phyloP scores from a whole-genome alignment of 2,888 invertebrate genomes.

The Prionchulus punctatus region DNA sequence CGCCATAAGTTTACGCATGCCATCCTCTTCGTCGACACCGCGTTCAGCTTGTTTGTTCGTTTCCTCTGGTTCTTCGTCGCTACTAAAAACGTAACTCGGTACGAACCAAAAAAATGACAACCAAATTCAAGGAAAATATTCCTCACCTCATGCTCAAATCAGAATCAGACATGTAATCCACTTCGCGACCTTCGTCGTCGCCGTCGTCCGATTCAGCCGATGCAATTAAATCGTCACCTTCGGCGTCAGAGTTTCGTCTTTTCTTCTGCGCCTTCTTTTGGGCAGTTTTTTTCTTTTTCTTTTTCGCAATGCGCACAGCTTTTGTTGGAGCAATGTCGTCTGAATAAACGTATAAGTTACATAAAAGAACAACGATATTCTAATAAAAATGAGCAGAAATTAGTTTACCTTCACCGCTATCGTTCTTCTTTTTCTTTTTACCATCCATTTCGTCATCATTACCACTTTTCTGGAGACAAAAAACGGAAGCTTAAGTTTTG shows the following conservation, averaged over 20 bases:
- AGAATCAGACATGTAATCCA: constrained; percentile 56
- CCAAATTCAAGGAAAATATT: constrained; percentile 5
- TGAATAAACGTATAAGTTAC: not conserved
- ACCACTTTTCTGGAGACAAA: constrained; percentile 12
- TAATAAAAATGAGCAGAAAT: too few relatives aligned
- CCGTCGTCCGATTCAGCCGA: constrained; percentile 92
- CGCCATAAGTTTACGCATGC: constrained; percentile 64
- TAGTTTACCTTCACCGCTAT: not conserved
- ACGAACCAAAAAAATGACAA: constrained; percentile 10
- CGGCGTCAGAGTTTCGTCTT: constrained; percentile 49
- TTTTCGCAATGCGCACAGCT: too few relatives aligned
- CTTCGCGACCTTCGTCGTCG: constrained; percentile 82
- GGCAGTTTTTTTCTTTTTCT: constrained; percentile 39
- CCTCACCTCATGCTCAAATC: not conserved
- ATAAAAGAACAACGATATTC: not conserved
- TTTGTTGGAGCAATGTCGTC: too few relatives aligned
- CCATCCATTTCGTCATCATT: constrained; percentile 10
- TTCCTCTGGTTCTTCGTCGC: constrained; percentile 32
- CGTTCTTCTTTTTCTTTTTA: not conserved
- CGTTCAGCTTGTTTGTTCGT: constrained; percentile 65
- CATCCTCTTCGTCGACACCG: constrained; percentile 77
- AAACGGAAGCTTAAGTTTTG: too few relatives aligned
- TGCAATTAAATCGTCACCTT: constrained; percentile 63
- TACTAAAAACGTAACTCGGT: constrained; percentile 13
- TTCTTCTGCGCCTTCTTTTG: constrained; percentile 50